Percentiles rank a stretch among this genome's conserved stretches.
Conservation (phyloP, 2,113 vertebrate species). For the Thunnus thynnus region DNA sequence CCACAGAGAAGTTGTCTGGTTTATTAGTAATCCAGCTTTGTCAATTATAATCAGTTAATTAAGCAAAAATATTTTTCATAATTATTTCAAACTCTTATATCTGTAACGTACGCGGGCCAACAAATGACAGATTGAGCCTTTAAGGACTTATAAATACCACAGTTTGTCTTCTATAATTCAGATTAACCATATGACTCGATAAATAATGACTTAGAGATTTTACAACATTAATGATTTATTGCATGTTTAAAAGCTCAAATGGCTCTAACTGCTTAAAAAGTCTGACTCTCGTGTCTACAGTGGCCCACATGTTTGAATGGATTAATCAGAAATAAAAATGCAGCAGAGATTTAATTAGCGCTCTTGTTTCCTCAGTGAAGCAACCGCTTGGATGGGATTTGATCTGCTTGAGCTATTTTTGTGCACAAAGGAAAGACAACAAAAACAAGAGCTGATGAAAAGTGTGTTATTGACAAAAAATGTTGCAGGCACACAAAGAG, state of each 20-base stretch:
- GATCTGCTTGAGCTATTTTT: conserved; percentile 23
- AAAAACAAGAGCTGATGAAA: conserved; percentile 21
- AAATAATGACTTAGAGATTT: conserved; percentile 12
- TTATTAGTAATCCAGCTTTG: no score
- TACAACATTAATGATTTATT: neutral
- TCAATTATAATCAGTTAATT: conserved; percentile 1
- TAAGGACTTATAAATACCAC: neutral
- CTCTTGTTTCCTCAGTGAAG: conserved; percentile 44
- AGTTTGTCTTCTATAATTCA: conserved; percentile 19
- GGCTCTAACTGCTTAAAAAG: neutral
- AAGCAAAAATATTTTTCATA: conserved; percentile 11
- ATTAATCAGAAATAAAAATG: conserved; percentile 47
- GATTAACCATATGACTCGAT: neutral
- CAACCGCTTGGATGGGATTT: conserved; percentile 39
- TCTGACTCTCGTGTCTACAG: neutral
- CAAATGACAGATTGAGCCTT: conserved; percentile 6
- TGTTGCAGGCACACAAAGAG: conserved; percentile 11
- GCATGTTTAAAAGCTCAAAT: neutral
- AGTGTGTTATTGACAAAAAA: conserved; percentile 26
- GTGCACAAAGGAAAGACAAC: conserved; percentile 3
- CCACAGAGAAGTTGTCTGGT: no score
- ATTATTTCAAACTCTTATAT: conserved; percentile 11
- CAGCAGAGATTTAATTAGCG: conserved; percentile 50
- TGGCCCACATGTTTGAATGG: conserved; percentile 8
- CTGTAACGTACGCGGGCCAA: neutral